These are phyloP conservation scores for Donacobius atricapilla DNA, from an alignment of 2,113 vertebrate genomes.

Conservation along the genomic window DNA sequence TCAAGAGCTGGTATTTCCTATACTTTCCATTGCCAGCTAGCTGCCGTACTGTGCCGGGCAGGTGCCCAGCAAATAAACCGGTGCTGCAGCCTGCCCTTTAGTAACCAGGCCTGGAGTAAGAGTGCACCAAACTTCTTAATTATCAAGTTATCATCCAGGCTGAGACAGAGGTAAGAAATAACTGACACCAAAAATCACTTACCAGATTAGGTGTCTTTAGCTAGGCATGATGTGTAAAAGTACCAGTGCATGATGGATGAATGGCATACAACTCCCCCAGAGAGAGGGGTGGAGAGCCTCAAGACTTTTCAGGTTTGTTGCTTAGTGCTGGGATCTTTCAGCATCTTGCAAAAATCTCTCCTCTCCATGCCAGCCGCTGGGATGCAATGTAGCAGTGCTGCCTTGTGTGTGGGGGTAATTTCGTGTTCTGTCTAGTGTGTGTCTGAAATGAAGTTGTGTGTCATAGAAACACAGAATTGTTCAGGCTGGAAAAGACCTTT, in stretches of 20 bases:
- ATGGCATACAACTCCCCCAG: not conserved
- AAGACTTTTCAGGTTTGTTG: not conserved
- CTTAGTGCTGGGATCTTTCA: not conserved
- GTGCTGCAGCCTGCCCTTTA: not conserved
- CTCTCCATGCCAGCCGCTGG: not conserved
- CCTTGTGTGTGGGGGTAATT: not conserved
- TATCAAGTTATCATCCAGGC: not conserved
- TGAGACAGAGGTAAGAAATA: not conserved
- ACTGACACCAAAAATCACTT: not conserved
- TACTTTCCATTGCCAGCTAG: not conserved
- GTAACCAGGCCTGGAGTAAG: not conserved
- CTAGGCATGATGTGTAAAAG: not conserved
- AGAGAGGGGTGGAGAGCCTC: not conserved
- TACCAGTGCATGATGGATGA: accelerated
- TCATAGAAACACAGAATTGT: not conserved
- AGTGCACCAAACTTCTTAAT: not conserved
- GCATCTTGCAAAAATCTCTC: not conserved
- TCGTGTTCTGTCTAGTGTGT: not conserved
- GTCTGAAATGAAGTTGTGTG: not conserved
- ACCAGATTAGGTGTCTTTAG: not conserved
- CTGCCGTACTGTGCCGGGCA: accelerated
- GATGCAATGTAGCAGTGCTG: not conserved
- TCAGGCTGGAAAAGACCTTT: not conserved
- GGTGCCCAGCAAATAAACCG: not conserved
- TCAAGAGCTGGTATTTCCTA: not conserved